Evolutionary conservation across 2,888 invertebrate species (phyloP).

Genomic region (Tetragnatha montana): DNA sequence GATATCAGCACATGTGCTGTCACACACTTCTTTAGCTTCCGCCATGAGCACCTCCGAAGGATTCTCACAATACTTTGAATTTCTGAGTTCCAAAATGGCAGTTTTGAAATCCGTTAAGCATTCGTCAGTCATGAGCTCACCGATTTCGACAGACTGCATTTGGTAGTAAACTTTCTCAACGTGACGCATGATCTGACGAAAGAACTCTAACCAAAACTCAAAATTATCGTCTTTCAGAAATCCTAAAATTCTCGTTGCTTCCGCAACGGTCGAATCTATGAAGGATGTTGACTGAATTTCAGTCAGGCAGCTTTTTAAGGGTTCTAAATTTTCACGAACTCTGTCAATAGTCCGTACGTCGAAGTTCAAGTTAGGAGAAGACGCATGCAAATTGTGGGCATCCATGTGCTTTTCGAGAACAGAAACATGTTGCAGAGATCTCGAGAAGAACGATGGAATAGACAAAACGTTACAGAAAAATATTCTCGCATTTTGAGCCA

Average conservation of each 20-base stretch:
- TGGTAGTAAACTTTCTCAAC: slow-evolving; percentile 25
- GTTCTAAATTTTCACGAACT: too few species aligned
- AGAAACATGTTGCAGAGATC: too few species aligned
- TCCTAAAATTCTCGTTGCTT: background rate
- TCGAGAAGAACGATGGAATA: too few species aligned
- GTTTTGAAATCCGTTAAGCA: slow-evolving; percentile 17
- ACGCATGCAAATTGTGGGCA: too few species aligned
- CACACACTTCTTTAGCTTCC: slow-evolving; percentile 15
- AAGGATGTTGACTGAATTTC: too few species aligned
- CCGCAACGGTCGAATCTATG: too few species aligned
- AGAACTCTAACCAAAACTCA: slow-evolving; percentile 26
- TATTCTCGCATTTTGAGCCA: too few species aligned
- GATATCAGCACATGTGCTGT: slow-evolving; percentile 21
- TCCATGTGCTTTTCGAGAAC: too few species aligned
- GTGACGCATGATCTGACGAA: slow-evolving; percentile 15
- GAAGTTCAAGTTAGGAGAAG: too few species aligned
- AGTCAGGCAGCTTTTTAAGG: too few species aligned
- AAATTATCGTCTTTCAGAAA: slow-evolving; percentile 18
- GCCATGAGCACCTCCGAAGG: slow-evolving; percentile 8
- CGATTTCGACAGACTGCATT: slow-evolving; percentile 14
- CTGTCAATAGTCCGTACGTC: too few species aligned
- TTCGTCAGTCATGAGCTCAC: slow-evolving; percentile 4
- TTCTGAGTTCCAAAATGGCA: slow-evolving; percentile 17
- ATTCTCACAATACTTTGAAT: slow-evolving; percentile 23
- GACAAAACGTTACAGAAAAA: too few species aligned